These are phyloP conservation scores for Aspiorhynchus laticeps DNA, from an alignment of 2,113 vertebrate species.

Conservation along the genomic window DNA sequence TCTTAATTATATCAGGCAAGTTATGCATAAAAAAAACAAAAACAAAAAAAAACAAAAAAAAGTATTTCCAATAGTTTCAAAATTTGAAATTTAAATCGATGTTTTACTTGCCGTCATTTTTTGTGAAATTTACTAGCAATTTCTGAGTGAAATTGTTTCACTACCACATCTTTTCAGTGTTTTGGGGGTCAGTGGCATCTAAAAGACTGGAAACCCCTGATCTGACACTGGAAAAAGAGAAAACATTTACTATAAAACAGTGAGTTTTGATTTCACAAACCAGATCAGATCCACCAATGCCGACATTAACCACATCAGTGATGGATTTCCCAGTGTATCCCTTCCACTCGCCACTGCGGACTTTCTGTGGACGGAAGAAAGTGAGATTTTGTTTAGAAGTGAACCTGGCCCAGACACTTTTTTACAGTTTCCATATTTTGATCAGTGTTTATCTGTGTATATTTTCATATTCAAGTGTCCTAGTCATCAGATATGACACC, in stretches of 20 bases:
- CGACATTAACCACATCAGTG: slow-evolving; percentile 91
- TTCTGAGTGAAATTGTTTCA: no score
- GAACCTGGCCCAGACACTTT: not conserved
- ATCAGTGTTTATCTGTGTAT: not conserved
- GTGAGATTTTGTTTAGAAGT: not conserved
- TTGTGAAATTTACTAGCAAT: no score
- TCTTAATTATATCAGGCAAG: no score
- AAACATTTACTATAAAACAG: not conserved
- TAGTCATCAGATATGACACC: slow-evolving; percentile 38
- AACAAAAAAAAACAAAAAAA: no score
- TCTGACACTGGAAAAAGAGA: not conserved
- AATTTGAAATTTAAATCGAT: no score
- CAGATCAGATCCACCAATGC: slow-evolving; percentile 96
- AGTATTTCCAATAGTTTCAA: no score
- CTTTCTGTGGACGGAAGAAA: slow-evolving; percentile 74
- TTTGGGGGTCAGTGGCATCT: not conserved
- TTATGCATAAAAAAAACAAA: no score
- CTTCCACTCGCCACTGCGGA: slow-evolving; percentile 93
- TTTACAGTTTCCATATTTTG: not conserved
- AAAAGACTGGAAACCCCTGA: not conserved
- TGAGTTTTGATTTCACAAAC: slow-evolving; percentile 74
- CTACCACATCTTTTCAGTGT: no score
- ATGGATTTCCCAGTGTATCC: slow-evolving; percentile 92
- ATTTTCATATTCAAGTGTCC: no score
- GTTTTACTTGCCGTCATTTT: no score